Evolutionary conservation across 2,888 invertebrate species (phyloP), one percentile per base, ranked within the genome.

Genomic region (Drosophila differens): DNA sequence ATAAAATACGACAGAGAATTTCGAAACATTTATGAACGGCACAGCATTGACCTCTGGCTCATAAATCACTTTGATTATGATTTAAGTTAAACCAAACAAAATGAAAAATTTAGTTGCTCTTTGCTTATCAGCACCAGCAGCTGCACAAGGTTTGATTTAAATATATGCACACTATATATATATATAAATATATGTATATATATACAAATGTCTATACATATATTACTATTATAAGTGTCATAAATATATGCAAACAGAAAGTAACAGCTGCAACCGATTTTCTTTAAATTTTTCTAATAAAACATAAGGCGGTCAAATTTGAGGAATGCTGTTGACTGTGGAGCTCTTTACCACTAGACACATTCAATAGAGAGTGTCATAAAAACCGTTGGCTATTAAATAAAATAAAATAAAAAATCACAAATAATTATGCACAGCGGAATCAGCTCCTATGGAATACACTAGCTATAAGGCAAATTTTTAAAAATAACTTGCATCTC

Each of bases 41-140:
- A 83, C 83, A 88, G 83, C 83, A 77, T 71, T 86, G 84, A 88
- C 90, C 85, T 76, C 71, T 70, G 76, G 52, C 77, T 54, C 83
- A 90, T 85, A 85, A 85, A 85, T 85, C 90, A 85, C 78, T 73
- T 90, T 88, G 85, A 85, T 90, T 90, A 85, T 90, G 80, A 90
- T 88, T 83, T 74, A 83, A 90, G 68, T 74, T 61, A 81, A 71
- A 32, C 73, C 58, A 72, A 81, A 44, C 64, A 55, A 79, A 71
- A 74, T 66, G 58, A 74, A 66, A 60, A 54, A 68, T 82, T 82
- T 79, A 71, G 74, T 73, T 70, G 64, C 54, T 81, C 55, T 64
- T 66, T 76, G 85, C 82, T 85, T 85, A 85, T 85, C 90, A 85
- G 82, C 69, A 51, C 4, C 39, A 84, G 82, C 90, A 83, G 86